These are phyloP conservation scores for Boleophthalmus pectinirostris DNA, from an alignment of 2,113 vertebrate genomes.

Conservation along the genomic window DNA sequence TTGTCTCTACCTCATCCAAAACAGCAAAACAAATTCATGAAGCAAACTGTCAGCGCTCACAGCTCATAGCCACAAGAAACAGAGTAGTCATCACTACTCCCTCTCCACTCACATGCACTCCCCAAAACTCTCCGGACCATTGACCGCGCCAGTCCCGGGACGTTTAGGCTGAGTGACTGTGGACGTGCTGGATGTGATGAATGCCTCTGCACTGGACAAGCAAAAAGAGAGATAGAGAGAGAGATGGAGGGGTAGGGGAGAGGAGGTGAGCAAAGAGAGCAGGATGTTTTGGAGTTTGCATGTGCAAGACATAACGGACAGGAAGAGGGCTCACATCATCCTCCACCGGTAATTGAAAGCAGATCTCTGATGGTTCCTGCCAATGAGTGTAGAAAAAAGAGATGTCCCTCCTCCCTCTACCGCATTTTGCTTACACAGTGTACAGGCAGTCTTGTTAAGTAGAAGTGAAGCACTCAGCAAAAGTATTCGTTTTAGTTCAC, in stretches of 20 bases:
- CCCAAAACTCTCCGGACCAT: slow-evolving; percentile 18
- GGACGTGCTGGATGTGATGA: slow-evolving; percentile 55
- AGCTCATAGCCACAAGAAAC: not conserved
- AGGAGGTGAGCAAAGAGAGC: slow-evolving; percentile 62
- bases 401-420: slow-evolving; percentile 55
- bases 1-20: slow-evolving; percentile 14
- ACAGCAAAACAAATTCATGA: slow-evolving; percentile 22
- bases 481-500: not conserved
- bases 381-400: slow-evolving; percentile 43
- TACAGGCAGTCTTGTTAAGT: not conserved
- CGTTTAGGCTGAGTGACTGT: slow-evolving; percentile 45
- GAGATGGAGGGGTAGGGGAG: not conserved
- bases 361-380: slow-evolving; percentile 69
- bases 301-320: slow-evolving; percentile 77
- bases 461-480: not conserved
- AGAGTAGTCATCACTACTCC: slow-evolving; percentile 17
- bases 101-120: slow-evolving; percentile 12
- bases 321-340: slow-evolving; percentile 78
- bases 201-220: slow-evolving; percentile 40
- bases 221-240: slow-evolving; percentile 8
- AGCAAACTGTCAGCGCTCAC: slow-evolving; percentile 15
- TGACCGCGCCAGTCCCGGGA: slow-evolving; percentile 41
- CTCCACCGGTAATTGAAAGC: slow-evolving; percentile 77
- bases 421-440: slow-evolving; percentile 56
- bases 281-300: slow-evolving; percentile 79